Evolutionary conservation across 2,888 invertebrate genomes (phyloP).

Genomic region (Rhaphigaster nebulosa): DNA sequence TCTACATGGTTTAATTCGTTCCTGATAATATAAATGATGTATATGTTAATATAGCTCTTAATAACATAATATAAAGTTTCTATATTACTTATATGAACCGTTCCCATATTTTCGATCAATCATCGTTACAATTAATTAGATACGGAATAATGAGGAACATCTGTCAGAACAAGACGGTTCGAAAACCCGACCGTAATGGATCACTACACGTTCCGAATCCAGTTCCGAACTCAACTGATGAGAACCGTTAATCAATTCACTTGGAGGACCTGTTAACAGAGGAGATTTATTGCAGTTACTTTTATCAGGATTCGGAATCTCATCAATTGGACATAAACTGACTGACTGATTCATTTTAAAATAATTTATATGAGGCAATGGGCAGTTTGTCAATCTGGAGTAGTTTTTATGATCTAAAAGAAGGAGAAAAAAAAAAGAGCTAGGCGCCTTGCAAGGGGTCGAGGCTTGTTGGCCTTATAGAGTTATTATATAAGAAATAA

Average conservation of each 20-base stretch:
- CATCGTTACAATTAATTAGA: not conserved
- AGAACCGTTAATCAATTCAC: slow-evolving; percentile 10
- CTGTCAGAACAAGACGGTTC: not conserved
- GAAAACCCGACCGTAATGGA: not conserved
- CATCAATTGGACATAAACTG: slow-evolving; percentile 9
- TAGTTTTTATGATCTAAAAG: not conserved
- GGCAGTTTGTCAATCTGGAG: not conserved
- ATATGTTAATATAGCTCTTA: too few species aligned
- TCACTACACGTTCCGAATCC: not conserved
- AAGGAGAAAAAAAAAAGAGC: not conserved
- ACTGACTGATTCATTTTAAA: not conserved
- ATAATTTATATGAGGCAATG: not conserved
- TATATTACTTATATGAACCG: too few species aligned
- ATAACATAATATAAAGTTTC: too few species aligned
- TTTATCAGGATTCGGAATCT: not conserved
- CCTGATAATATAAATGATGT: too few species aligned
- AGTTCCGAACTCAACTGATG: not conserved
- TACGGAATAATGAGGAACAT: not conserved
- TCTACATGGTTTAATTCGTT: too few species aligned
- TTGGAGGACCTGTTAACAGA: not conserved
- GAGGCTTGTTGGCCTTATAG: not conserved
- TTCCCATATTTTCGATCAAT: not conserved
- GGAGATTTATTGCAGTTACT: not conserved
- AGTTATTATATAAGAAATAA: not conserved
- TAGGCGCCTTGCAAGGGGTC: not conserved